Conservation (phyloP, 1,140 invertebrate species). For the Drosophila mauritiana region DNA sequence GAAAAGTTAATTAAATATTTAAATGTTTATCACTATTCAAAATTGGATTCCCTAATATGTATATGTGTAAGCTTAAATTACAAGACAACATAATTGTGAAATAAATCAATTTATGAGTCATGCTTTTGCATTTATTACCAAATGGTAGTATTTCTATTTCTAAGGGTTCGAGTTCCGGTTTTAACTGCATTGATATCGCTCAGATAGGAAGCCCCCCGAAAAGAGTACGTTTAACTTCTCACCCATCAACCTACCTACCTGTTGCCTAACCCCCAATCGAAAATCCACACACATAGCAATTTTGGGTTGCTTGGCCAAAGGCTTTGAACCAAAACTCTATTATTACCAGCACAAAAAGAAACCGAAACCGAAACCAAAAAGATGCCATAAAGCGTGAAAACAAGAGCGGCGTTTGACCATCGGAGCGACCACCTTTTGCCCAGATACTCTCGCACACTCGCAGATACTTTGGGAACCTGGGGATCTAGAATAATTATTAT, state of each 20-base stretch:
- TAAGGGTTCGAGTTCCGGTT: constrained; percentile 17
- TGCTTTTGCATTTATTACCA: no score
- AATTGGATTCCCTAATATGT: no score
- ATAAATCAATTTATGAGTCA: no score
- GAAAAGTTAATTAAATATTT: no score
- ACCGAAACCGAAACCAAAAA: constrained; percentile 32
- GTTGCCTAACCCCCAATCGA: constrained; percentile 5
- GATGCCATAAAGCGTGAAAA: constrained; percentile 39
- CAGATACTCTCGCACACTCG: constrained; percentile 14
- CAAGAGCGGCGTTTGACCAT: constrained; percentile 43
- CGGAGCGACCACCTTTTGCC: constrained; percentile 65
- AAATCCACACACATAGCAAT: background rate
- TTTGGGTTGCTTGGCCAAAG: constrained; percentile 3
- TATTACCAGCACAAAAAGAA: constrained; percentile 25
- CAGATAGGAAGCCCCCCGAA: constrained; percentile 11
- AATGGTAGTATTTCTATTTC: background rate
- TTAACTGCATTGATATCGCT: constrained; percentile 30
- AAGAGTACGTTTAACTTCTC: constrained; percentile 2
- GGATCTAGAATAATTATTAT: constrained; percentile 78
- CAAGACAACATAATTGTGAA: no score
- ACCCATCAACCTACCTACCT: constrained; percentile 12
- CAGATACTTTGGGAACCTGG: constrained; percentile 36
- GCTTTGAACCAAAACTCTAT: constrained; percentile 25
- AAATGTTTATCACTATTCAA: no score
- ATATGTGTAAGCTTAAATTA: no score